phyloP scores from a whole-genome alignment of 2,113 vertebrate genomes.

The Caretta caretta region DNA sequence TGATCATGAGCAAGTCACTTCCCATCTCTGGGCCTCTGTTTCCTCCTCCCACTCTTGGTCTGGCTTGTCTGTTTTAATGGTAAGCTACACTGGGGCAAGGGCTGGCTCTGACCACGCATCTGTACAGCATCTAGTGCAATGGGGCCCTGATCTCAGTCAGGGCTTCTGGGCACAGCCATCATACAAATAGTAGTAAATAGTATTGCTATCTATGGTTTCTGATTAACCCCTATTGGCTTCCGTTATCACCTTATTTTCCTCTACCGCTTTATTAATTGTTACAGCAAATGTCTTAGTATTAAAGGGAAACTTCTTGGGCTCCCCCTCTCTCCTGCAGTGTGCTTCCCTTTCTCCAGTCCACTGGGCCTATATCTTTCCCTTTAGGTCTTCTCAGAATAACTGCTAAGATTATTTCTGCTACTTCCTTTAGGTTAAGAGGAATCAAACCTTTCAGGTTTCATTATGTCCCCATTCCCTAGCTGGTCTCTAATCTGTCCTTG shows the following conservation, averaged over 20 bases:
- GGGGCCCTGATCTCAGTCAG: not conserved
- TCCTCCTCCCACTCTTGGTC: not conserved
- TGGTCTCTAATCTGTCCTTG: not conserved
- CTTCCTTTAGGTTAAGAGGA: not conserved
- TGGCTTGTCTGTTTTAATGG: not conserved
- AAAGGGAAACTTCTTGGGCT: not conserved
- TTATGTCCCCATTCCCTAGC: rapidly evolving
- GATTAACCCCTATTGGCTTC: not conserved
- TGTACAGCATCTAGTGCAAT: not conserved
- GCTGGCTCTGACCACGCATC: not conserved
- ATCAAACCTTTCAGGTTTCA: not conserved
- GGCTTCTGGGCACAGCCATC: rapidly evolving
- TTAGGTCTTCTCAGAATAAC: not conserved
- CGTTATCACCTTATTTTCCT: not conserved
- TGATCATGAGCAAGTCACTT: not conserved
- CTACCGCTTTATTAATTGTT: not conserved
- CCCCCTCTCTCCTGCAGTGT: not conserved
- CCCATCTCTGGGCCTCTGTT: rapidly evolving
- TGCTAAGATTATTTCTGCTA: not conserved
- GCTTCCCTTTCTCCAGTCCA: not conserved
- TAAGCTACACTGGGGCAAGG: not conserved
- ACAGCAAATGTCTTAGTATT: not conserved
- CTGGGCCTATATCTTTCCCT: not conserved
- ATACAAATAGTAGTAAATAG: not conserved
- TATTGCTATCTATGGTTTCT: not conserved